Evolutionary conservation across 2,888 invertebrate species (phyloP), one percentile per base, ranked within the genome.

Genomic region (Thymelicus lineola): DNA sequence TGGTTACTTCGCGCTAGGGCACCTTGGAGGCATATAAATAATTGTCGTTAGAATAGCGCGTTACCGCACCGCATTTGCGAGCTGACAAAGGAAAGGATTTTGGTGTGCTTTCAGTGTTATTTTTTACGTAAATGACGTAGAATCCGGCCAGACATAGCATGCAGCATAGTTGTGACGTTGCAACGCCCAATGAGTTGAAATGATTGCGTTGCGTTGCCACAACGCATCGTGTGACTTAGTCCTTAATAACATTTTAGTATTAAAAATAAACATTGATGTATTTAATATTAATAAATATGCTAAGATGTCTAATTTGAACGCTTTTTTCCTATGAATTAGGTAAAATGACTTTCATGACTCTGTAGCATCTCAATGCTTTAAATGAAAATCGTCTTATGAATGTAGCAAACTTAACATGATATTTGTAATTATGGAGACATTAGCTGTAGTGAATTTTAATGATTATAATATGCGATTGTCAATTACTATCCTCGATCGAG

Each of bases 301-400:
- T 63, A 12, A n/a, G 36, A 57, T 48, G 62, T 66, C 57, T 66
- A 38, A 60, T 50, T 46, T 53, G 42, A 59, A 9, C 60, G 70
- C 69, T 69, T 69, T 10, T 45, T 50, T 20, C 28, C 7, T 62
- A 42, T 28, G 42, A n/a, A 15, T 17, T 28, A 58, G 57, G 3
- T 45, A 42, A 35, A 57, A 64, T 55, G 17, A 55, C 38, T 45
- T 57, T 57, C 64, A 57, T 53, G 15, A 65, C 48, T 48, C 48
- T 80, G 86, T 90, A 91, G 91, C 91, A 89, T 90, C 88, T 84
- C 79, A 85, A 89, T 88, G 93, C 92, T 93, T 92, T 92, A 92
- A 91, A 84, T 85, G 88, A 88, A 91, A 91, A 89, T 84, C 82
- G 84, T 92, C 92, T 93, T 93, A 93, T 92, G 92, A 93, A 90